Evolutionary conservation across 2,797 vertebrate genomes (phyloP).

Genomic region (Linurgus olivaceus): DNA sequence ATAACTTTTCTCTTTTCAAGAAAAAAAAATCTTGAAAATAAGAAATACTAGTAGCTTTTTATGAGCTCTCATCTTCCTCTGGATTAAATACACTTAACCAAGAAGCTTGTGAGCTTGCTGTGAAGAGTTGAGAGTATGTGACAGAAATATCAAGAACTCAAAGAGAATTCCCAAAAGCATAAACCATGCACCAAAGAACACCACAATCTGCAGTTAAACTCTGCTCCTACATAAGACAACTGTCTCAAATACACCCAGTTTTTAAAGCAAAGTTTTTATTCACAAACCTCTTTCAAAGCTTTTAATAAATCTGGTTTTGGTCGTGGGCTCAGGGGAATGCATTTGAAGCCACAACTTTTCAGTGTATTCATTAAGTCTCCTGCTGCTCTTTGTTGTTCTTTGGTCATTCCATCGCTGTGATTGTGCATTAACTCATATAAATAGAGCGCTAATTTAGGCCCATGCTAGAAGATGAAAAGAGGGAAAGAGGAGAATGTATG

Average conservation of each 20-base stretch:
- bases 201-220: background rate
- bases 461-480: slow-evolving; percentile 81
- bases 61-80: background rate
- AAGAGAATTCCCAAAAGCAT: background rate
- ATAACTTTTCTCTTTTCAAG: background rate
- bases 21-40: background rate
- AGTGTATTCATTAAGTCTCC: slow-evolving; percentile 86
- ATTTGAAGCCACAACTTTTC: slow-evolving; percentile 89
- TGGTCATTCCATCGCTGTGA: slow-evolving; percentile 85
- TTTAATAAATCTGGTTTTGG: slow-evolving; percentile 88
- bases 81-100: background rate
- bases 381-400: slow-evolving; percentile 82
- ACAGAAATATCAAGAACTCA: background rate
- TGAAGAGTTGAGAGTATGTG: background rate
- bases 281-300: slow-evolving; percentile 88
- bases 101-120: background rate
- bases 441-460: slow-evolving; percentile 91
- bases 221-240: background rate
- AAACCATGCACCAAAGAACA: background rate
- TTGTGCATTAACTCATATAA: slow-evolving; percentile 90
- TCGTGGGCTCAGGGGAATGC: slow-evolving; percentile 82
- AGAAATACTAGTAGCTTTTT: background rate
- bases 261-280: background rate
- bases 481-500: background rate
- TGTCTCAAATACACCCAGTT: background rate